Evolutionary conservation across 1,140 invertebrate species (phyloP).

Genomic region (Tigriopus japonicus): DNA sequence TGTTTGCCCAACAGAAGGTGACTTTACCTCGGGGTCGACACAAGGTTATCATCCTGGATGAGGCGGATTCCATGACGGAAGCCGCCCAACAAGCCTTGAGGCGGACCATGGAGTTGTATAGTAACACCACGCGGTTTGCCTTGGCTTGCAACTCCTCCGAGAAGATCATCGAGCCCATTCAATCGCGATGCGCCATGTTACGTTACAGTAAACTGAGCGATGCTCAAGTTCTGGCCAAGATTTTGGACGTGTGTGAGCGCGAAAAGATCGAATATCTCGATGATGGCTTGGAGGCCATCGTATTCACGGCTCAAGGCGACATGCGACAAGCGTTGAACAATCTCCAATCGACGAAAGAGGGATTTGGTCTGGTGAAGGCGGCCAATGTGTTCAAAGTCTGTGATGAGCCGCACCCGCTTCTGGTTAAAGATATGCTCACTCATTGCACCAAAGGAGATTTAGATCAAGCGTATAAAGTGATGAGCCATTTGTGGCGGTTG

Average conservation of each 20-base stretch:
- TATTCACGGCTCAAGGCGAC: slow-evolving; percentile 96
- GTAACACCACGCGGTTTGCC: slow-evolving; percentile 89
- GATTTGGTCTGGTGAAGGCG: slow-evolving; percentile 73
- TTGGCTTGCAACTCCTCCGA: slow-evolving; percentile 96
- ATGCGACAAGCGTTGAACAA: slow-evolving; percentile 96
- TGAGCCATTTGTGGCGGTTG: slow-evolving; percentile 68
- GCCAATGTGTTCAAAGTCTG: slow-evolving; percentile 99
- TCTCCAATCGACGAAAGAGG: slow-evolving; percentile 87
- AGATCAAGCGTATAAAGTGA: slow-evolving; percentile 66
- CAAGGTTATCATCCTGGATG: slow-evolving; percentile 96
- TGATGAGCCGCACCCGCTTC: slow-evolving; percentile 91
- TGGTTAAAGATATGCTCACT: slow-evolving; percentile 79
- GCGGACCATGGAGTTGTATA: slow-evolving; percentile 97
- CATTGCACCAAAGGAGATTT: slow-evolving; percentile 62
- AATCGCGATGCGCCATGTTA: slow-evolving; percentile 91
- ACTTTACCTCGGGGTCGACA: slow-evolving; percentile 75
- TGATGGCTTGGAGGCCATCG: slow-evolving; percentile 86
- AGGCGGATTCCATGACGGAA: slow-evolving; percentile 97
- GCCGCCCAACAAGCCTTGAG: slow-evolving; percentile 91
- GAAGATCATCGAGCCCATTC: slow-evolving; percentile 98
- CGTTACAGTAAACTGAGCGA: slow-evolving; percentile 82
- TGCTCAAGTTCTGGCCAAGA: slow-evolving; percentile 60
- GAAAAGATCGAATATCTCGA: slow-evolving; percentile 68
- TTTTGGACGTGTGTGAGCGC: slow-evolving; percentile 48
- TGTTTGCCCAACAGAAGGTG: slow-evolving; percentile 95